phyloP scores from a whole-genome alignment of 2,113 vertebrate species.

The Gopherus flavomarginatus region DNA sequence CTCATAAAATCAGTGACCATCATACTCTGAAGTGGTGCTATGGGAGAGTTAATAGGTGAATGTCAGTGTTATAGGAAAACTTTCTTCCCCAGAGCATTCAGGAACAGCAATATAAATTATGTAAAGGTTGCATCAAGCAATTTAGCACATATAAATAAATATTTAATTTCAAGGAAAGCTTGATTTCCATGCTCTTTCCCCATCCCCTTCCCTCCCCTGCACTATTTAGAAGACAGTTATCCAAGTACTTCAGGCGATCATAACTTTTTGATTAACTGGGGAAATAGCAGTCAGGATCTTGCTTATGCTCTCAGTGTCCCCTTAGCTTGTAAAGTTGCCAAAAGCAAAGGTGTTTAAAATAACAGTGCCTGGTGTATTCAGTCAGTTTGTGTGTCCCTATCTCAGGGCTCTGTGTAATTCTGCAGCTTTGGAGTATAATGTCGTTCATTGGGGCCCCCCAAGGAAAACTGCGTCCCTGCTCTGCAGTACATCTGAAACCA shows the following conservation, averaged over 20 bases:
- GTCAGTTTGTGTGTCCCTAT: not conserved
- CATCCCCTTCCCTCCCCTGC: not conserved
- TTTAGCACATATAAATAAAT: not conserved
- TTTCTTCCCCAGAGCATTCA: not conserved
- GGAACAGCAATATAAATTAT: not conserved
- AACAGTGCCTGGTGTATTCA: not conserved
- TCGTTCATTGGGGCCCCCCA: not conserved
- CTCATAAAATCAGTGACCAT: not conserved
- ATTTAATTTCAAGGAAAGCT: not conserved
- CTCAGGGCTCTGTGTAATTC: not conserved
- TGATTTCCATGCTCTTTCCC: not conserved
- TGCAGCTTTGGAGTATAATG: conserved; percentile 32
- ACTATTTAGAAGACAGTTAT: not conserved
- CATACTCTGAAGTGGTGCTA: not conserved
- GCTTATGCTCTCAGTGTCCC: not conserved
- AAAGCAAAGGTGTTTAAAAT: conserved; percentile 5
- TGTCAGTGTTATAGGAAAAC: not conserved
- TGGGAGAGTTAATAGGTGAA: rapidly evolving
- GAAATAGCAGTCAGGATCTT: conserved; percentile 3
- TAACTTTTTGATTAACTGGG: not conserved
- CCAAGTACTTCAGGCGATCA: not conserved
- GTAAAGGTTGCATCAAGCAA: not conserved
- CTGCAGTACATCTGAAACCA: not conserved
- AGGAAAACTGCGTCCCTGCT: conserved; percentile 30
- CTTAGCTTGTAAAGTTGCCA: conserved; percentile 2